A percentile compares a stretch with the other conserved stretches of the same genome.
phyloP scores from a whole-genome alignment of 2,113 vertebrate genomes.

The Ascaphus truei region DNA sequence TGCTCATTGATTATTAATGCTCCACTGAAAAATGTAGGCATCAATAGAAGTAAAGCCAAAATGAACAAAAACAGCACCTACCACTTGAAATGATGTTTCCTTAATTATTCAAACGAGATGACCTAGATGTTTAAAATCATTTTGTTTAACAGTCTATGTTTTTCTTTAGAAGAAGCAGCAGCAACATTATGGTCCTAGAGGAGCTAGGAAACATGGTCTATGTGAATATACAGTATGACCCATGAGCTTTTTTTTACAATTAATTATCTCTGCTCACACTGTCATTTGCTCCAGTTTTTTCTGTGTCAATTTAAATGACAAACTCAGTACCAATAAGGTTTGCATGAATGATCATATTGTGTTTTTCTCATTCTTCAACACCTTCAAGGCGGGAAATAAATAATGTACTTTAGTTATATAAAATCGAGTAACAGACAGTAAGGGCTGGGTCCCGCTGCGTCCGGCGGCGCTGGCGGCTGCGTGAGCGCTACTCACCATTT shows the following conservation, averaged over 20 bases:
- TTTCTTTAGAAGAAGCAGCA: not conserved
- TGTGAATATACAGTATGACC: not conserved
- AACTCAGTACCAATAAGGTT: not conserved
- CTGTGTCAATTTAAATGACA: not conserved
- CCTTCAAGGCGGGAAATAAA: not conserved
- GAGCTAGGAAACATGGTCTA: not conserved
- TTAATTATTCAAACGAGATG: conserved; percentile 9
- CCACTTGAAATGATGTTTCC: conserved; percentile 2
- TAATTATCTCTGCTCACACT: conserved; percentile 8
- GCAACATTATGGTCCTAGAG: not conserved
- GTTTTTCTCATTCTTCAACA: not conserved
- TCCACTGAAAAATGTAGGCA: not conserved
- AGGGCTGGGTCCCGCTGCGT: no score
- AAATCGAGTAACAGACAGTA: no score
- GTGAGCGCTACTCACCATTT: no score
- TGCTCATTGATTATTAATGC: not conserved
- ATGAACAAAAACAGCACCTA: not conserved
- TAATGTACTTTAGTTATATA: no score
- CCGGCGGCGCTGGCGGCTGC: no score
- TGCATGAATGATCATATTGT: not conserved
- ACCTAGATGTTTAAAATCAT: conserved; percentile 17
- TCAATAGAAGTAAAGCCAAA: not conserved
- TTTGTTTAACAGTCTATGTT: not conserved
- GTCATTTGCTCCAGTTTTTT: conserved; percentile 10
- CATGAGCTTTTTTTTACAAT: not conserved